Evolutionary conservation across 2,797 vertebrate species (phyloP).

Genomic region (Cyclopterus lumpus): DNA sequence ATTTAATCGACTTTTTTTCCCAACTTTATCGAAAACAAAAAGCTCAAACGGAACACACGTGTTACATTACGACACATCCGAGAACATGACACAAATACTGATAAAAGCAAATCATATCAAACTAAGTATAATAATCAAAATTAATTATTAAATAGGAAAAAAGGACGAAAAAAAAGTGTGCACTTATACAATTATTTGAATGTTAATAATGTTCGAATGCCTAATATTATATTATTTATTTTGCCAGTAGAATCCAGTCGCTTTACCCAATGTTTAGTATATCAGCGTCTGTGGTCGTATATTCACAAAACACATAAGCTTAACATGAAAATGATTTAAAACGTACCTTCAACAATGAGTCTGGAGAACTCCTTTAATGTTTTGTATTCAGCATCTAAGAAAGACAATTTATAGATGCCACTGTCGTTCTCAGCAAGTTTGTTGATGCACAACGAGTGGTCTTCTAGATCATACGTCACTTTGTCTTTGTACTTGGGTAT

Average conservation of each 20-base stretch:
- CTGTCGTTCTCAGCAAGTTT: slow-evolving; percentile 36
- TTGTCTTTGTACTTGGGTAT: accelerated
- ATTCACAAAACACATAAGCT: not conserved
- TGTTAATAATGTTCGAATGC: not conserved
- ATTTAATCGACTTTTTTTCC: too few relatives aligned
- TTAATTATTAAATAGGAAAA: not conserved
- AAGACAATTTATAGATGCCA: not conserved
- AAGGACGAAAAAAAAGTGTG: not conserved
- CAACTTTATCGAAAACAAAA: too few relatives aligned
- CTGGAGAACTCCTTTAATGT: accelerated
- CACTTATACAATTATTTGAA: not conserved
- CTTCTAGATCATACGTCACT: accelerated
- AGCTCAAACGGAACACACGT: too few relatives aligned
- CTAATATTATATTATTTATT: not conserved
- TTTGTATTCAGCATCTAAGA: accelerated
- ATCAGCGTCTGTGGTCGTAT: not conserved
- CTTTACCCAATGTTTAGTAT: not conserved
- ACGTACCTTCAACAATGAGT: slow-evolving; percentile 68
- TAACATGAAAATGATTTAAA: accelerated
- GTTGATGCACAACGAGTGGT: slow-evolving; percentile 46
- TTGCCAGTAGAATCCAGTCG: not conserved
- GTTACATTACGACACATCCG: too few relatives aligned
- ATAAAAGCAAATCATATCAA: not conserved
- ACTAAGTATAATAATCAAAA: not conserved
- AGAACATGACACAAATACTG: not conserved